phyloP scores from a whole-genome alignment of 2,113 vertebrate species.

The Meleagris gallopavo region DNA sequence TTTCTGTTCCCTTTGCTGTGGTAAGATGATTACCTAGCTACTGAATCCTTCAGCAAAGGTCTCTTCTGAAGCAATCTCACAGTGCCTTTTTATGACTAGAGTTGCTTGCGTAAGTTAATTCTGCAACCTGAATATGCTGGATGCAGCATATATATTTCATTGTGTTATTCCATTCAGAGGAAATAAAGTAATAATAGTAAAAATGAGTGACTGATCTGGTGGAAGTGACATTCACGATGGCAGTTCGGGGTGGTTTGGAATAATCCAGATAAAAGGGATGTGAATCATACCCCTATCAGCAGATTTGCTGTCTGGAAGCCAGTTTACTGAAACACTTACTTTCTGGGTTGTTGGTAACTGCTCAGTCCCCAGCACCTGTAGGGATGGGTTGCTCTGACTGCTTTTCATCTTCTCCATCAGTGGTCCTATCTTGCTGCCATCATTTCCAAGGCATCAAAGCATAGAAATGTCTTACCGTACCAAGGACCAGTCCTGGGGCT shows the following conservation, averaged over 20 bases:
- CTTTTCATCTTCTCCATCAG: background rate
- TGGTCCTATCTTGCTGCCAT: background rate
- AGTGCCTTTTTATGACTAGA: background rate
- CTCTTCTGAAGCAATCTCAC: background rate
- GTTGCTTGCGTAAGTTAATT: background rate
- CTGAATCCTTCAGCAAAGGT: background rate
- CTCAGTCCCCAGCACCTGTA: background rate
- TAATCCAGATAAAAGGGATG: background rate
- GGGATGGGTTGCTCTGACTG: background rate
- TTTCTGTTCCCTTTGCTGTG: background rate
- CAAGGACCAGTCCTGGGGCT: background rate
- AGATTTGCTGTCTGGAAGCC: constrained; percentile 13
- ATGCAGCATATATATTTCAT: background rate
- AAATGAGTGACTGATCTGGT: background rate
- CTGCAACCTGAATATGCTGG: background rate
- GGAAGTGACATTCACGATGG: background rate
- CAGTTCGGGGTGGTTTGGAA: background rate
- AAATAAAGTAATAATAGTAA: constrained; percentile 8
- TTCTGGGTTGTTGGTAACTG: background rate
- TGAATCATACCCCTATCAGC: background rate
- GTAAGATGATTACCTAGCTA: background rate
- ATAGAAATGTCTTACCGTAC: background rate
- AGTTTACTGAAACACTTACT: background rate
- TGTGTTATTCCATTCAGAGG: rapidly evolving
- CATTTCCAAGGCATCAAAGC: background rate